phyloP scores from a whole-genome alignment of 2,888 invertebrate genomes.

The Caenorhabditis becei region DNA sequence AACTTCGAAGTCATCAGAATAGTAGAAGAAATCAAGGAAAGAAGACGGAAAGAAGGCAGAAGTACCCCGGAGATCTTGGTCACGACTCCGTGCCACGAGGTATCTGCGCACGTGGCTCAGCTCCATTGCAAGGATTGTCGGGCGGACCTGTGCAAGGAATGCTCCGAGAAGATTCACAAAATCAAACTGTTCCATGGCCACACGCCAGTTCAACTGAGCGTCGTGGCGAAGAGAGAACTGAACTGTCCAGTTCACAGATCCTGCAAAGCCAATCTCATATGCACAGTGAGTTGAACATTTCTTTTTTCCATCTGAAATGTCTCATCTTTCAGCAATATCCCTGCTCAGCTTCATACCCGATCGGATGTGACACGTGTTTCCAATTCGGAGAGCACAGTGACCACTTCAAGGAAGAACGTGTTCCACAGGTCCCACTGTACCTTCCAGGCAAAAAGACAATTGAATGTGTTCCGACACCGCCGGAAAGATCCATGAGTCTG shows the following conservation, averaged over 20 bases:
- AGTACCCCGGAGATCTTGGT: neutral
- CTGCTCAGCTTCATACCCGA: neutral
- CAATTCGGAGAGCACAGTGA: neutral
- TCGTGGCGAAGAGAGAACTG: neutral
- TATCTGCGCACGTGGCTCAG: neutral
- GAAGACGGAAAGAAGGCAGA: neutral
- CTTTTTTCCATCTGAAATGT: too few relatives aligned
- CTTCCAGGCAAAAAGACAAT: too few relatives aligned
- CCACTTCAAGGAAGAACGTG: too few relatives aligned
- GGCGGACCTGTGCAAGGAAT: neutral
- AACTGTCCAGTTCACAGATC: constrained; percentile 1
- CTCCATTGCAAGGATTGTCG: neutral
- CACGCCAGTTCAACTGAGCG: neutral
- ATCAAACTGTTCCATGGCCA: neutral
- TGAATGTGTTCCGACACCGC: neutral
- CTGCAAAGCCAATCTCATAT: neutral
- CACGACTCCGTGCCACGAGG: constrained; percentile 3
- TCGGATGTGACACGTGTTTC: neutral
- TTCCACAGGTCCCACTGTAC: too few relatives aligned
- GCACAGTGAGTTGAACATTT: neutral
- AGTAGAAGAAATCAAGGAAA: neutral
- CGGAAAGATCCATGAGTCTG: too few relatives aligned
- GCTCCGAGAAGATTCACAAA: neutral
- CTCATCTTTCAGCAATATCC: neutral
- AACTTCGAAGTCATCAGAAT: neutral